phyloP scores from a whole-genome alignment of 64 coral and sea anemone genomes.

The Orbicella faveolata region DNA sequence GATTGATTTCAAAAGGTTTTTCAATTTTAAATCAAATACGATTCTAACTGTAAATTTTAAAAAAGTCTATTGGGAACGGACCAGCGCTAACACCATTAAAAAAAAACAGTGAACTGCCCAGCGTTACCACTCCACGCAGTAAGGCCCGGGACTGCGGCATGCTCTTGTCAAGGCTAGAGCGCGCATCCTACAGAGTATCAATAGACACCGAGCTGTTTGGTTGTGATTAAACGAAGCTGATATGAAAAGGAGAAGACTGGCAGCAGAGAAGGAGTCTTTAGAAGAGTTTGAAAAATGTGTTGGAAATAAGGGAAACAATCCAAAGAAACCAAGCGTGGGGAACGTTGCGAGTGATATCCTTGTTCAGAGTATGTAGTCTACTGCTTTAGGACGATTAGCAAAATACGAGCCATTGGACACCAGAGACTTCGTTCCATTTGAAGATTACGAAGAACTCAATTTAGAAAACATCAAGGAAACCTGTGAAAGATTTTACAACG shows the following conservation, averaged over 20 bases:
- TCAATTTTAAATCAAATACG: not conserved
- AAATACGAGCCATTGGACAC: constrained; percentile 63
- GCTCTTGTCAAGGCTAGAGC: too few relatives aligned
- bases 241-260: not conserved
- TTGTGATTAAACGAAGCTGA: not conserved
- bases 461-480: constrained; percentile 64
- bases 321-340: not conserved
- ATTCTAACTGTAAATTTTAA: not conserved
- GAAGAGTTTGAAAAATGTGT: not conserved
- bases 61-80: not conserved
- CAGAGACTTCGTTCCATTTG: constrained; percentile 47
- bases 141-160: too few relatives aligned
- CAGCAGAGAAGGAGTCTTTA: not conserved
- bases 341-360: not conserved
- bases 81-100: too few relatives aligned
- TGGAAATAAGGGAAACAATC: not conserved
- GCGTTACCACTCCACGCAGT: too few relatives aligned
- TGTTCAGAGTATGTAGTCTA: not conserved
- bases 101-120: too few relatives aligned
- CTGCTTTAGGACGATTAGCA: not conserved
- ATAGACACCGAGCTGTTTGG: not conserved
- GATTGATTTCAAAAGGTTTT: not conserved
- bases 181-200: too few relatives aligned
- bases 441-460: constrained; percentile 30
- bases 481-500: constrained; percentile 20